Percentiles rank a stretch among this genome's conserved stretches.
phyloP scores from a whole-genome alignment of 30 jellyfish, hydroid and myxozoan species.

The Sanderia malayensis region DNA sequence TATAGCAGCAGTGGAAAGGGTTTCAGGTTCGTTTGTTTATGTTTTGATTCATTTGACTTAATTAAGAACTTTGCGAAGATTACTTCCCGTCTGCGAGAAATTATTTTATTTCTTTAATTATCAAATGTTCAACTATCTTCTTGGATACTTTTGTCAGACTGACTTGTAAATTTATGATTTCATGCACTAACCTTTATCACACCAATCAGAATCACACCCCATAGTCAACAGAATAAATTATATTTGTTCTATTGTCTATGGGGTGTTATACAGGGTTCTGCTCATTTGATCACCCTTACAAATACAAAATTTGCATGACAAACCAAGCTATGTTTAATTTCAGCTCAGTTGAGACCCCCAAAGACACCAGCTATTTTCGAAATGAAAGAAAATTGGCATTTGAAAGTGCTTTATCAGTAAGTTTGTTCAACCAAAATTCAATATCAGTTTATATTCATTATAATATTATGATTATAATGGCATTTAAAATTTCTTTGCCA shows the following conservation, averaged over 20 bases:
- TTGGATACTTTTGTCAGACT: no score
- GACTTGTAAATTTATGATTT: no score
- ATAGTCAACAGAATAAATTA: background rate
- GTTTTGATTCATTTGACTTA: no score
- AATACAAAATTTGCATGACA: no score
- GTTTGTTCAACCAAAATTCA: background rate
- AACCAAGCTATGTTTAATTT: background rate
- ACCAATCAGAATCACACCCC: background rate
- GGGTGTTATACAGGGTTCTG: background rate
- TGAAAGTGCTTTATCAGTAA: conserved; percentile 55
- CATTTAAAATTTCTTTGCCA: background rate
- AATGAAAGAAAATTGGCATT: conserved; percentile 77
- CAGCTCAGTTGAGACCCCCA: conserved; percentile 74
- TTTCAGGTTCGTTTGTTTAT: conserved; percentile 5
- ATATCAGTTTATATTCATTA: background rate
- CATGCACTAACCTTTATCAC: background rate
- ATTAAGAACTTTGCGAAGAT: no score
- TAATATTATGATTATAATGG: background rate
- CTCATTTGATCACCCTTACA: no score
- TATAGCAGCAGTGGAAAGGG: background rate
- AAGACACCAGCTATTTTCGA: conserved; percentile 70
- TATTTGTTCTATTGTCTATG: background rate
- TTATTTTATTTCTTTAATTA: background rate
- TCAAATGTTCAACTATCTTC: no score
- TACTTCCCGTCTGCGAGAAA: background rate